Percentiles rank a stretch among this genome's conserved stretches.
These are phyloP conservation scores for Drosophila lacertosa DNA, from an alignment of 1,140 invertebrate species.

Conservation along the genomic window DNA sequence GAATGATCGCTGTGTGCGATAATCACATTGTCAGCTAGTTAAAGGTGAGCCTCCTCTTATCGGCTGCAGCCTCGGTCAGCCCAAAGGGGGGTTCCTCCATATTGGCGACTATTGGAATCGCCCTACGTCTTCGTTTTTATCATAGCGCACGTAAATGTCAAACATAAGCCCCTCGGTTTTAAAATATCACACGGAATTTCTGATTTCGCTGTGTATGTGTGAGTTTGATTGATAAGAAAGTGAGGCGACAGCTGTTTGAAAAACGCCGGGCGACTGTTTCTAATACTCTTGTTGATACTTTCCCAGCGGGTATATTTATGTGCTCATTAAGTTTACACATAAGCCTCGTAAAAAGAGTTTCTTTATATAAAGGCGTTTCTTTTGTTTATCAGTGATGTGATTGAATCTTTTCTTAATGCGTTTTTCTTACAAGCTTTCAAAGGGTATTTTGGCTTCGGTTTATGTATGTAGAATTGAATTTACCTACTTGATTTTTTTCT, in stretches of 20 bases:
- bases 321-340: too few species aligned
- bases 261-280: conserved; percentile 13
- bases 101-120: conserved; percentile 3
- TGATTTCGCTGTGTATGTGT: conserved; percentile 31
- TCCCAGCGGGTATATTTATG: conserved; percentile 20
- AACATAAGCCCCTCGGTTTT: conserved; percentile 54
- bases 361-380: too few species aligned
- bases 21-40: conserved; percentile 13
- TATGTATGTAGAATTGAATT: background rate
- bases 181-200: conserved; percentile 56
- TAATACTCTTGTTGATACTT: conserved; percentile 16
- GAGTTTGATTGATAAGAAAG: conserved; percentile 73
- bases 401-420: too few species aligned
- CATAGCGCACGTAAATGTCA: conserved; percentile 67
- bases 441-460: conserved; percentile 7
- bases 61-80: conserved; percentile 12
- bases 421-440: too few species aligned
- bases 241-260: conserved; percentile 58
- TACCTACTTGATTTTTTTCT: background rate
- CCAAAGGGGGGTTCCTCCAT: conserved; percentile 4
- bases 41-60: background rate
- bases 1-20: conserved; percentile 31
- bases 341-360: too few species aligned
- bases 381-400: too few species aligned
- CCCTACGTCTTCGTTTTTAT: conserved; percentile 56